A percentile compares a stretch with the other conserved stretches of the same genome.
Evolutionary conservation across 2,888 invertebrate species (phyloP).

Genomic region (Melanophora roralis): DNA sequence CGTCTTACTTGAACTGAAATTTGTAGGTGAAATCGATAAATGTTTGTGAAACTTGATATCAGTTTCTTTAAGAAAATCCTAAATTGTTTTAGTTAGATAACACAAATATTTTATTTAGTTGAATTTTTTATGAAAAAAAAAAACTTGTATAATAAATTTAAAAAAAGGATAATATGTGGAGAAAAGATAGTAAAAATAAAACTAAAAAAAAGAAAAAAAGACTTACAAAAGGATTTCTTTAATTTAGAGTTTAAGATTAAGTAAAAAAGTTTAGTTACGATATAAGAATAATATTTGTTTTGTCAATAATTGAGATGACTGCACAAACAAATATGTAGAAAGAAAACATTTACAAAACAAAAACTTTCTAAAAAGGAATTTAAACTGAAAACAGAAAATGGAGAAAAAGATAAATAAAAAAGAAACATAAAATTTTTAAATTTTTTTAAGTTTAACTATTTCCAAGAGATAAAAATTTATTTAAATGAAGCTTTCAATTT

Average conservation of each 20-base stretch:
- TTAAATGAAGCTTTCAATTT: no score
- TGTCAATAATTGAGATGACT: conserved; percentile 52
- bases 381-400: no score
- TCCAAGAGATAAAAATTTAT: conserved; percentile 14
- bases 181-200: not conserved
- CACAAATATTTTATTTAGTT: not conserved
- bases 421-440: no score
- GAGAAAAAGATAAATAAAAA: no score
- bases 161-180: not conserved
- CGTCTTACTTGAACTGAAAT: conserved; percentile 7
- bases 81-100: conserved; percentile 22
- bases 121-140: not conserved
- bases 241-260: conserved; percentile 47
- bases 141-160: conserved; percentile 18
- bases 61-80: conserved; percentile 28
- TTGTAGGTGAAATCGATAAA: not conserved
- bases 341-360: no score
- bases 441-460: not conserved
- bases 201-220: conserved; percentile 19
- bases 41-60: conserved; percentile 41
- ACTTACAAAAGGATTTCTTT: conserved; percentile 54
- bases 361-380: no score
- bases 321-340: conserved; percentile 45
- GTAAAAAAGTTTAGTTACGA: conserved; percentile 36
- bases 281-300: conserved; percentile 41